Evolutionary conservation across 2,113 vertebrate species (phyloP).

Genomic region (Cettia cetti): DNA sequence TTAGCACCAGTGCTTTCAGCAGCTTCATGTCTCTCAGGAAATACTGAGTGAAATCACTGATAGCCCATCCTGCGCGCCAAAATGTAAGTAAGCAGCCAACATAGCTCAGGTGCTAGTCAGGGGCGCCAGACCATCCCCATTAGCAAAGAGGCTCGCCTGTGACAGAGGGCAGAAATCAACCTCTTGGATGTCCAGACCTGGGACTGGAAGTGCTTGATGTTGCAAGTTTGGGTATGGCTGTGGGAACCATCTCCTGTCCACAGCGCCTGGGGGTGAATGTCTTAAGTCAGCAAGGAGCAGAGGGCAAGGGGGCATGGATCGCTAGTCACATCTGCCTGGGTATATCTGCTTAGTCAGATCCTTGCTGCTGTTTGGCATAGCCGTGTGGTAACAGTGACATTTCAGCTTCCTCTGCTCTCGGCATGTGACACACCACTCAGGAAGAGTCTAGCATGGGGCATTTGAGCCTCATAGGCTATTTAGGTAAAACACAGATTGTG

Average conservation of each 20-base stretch:
- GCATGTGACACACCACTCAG: neutral
- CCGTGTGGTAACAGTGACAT: rapidly evolving
- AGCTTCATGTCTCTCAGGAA: neutral
- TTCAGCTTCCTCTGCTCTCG: neutral
- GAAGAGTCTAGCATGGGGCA: neutral
- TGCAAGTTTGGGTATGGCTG: neutral
- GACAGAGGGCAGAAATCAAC: neutral
- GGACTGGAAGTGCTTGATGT: neutral
- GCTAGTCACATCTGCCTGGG: rapidly evolving
- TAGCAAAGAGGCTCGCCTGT: neutral
- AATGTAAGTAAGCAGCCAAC: neutral
- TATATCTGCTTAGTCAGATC: neutral
- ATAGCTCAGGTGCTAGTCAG: rapidly evolving
- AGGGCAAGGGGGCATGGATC: neutral
- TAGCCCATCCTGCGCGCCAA: rapidly evolving
- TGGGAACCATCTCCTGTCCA: no score
- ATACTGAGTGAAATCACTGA: neutral
- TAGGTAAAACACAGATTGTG: neutral
- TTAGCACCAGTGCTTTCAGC: neutral
- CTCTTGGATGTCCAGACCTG: rapidly evolving
- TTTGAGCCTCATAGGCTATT: neutral
- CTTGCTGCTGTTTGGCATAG: neutral
- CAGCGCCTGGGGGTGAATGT: neutral
- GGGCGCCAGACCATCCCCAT: rapidly evolving
- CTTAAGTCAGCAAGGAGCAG: neutral